Percentiles rank a stretch among this genome's conserved stretches.
Conservation (phyloP, 2,888 invertebrate species). For the Empis stercorea region DNA sequence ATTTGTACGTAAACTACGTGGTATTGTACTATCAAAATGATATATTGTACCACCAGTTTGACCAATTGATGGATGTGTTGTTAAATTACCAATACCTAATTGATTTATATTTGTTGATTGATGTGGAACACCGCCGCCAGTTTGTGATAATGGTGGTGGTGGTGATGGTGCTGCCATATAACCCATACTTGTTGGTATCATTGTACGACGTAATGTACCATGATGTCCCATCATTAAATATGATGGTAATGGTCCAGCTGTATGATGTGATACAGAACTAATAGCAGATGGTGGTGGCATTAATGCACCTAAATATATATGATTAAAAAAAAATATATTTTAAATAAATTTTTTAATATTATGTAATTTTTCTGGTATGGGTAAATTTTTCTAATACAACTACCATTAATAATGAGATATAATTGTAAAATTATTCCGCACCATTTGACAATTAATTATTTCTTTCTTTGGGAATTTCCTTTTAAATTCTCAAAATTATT, state of each 20-base stretch:
- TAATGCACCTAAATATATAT: conserved; percentile 21
- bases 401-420: too few species aligned
- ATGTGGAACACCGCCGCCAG: conserved; percentile 11
- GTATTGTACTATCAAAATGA: conserved; percentile 31
- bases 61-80: conserved; percentile 11
- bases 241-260: conserved; percentile 19
- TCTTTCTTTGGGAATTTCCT: too few species aligned
- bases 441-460: too few species aligned
- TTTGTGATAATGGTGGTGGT: too few species aligned
- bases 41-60: conserved; percentile 23
- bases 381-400: too few species aligned
- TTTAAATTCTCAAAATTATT: too few species aligned
- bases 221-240: conserved; percentile 30
- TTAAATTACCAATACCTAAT: conserved; percentile 20
- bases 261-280: conserved; percentile 23
- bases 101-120: conserved; percentile 13
- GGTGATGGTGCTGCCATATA: conserved; percentile 20
- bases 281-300: conserved; percentile 24
- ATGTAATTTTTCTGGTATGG: too few species aligned
- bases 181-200: conserved; percentile 30
- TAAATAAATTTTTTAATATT: too few species aligned
- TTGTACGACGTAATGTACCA: conserved; percentile 29
- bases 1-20: conserved; percentile 24
- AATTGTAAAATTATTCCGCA: too few species aligned
- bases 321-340: too few species aligned